Evolutionary conservation across 1,140 invertebrate species (phyloP).

Genomic region (Zaprionus africanus): DNA sequence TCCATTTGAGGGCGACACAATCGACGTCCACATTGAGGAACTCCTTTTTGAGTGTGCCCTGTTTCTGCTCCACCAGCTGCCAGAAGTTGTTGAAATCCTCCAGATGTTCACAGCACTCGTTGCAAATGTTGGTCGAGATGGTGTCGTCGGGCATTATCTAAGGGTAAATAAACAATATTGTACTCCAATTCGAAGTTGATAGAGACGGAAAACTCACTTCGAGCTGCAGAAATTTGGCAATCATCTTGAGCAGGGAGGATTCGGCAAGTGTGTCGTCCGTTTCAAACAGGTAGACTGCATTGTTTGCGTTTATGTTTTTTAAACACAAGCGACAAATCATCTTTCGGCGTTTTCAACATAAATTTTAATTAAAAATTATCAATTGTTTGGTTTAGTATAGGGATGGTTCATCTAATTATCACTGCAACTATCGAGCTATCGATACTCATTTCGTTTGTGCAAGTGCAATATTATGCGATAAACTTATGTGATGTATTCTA

Average conservation of each 20-base stretch:
- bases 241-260: slow-evolving; percentile 72
- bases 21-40: slow-evolving; percentile 74
- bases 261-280: slow-evolving; percentile 68
- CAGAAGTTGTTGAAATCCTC: slow-evolving; percentile 76
- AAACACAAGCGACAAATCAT: slow-evolving; percentile 80
- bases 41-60: slow-evolving; percentile 69
- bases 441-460: background rate
- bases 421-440: slow-evolving; percentile 13
- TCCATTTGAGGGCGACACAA: slow-evolving; percentile 63
- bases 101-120: slow-evolving; percentile 72
- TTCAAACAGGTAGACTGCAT: slow-evolving; percentile 70
- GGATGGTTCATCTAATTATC: slow-evolving; percentile 20
- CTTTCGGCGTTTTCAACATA: slow-evolving; percentile 43
- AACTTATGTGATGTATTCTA: background rate
- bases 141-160: slow-evolving; percentile 71
- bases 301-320: slow-evolving; percentile 64
- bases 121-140: slow-evolving; percentile 71
- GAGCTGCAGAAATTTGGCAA: slow-evolving; percentile 74
- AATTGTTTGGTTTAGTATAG: slow-evolving; percentile 54
- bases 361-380: slow-evolving; percentile 39
- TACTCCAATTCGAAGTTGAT: background rate
- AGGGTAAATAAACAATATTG: background rate
- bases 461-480: background rate
- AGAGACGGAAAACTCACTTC: slow-evolving; percentile 44
- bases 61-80: slow-evolving; percentile 74